phyloP scores from a whole-genome alignment of 2,797 vertebrate genomes.

The Peromyscus eremicus region DNA sequence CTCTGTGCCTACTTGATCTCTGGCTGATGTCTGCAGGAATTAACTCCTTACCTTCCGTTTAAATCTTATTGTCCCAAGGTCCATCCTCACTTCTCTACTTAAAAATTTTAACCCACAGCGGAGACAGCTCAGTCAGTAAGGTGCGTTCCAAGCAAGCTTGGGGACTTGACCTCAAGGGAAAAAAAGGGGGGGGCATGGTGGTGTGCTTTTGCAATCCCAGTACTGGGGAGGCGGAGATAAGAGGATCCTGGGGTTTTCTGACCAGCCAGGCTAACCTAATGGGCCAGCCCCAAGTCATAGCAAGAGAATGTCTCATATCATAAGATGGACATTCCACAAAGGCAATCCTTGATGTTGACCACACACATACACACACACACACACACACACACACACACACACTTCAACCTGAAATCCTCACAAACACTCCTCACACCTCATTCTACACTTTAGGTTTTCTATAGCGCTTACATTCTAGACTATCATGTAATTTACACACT shows the following conservation, averaged over 20 bases:
- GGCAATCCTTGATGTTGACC: not conserved
- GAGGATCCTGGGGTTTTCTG: not conserved
- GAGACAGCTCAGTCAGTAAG: not conserved
- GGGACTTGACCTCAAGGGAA: not conserved
- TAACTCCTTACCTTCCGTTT: not conserved
- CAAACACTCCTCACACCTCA: not conserved
- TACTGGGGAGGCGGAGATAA: not conserved
- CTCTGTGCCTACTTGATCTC: not conserved
- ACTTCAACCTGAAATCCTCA: too few relatives aligned
- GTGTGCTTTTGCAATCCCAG: not conserved
- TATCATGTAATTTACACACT: not conserved
- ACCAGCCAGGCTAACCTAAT: not conserved
- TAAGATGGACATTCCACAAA: not conserved
- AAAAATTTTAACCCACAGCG: not conserved
- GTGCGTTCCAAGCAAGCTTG: not conserved
- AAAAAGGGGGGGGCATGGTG: not conserved
- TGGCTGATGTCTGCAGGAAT: not conserved
- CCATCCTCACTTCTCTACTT: not conserved
- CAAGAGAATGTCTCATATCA: not conserved
- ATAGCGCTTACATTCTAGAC: not conserved
- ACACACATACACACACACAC: not conserved
- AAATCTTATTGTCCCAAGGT: not conserved
- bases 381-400: not conserved
- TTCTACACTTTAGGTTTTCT: not conserved
- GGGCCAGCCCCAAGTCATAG: too few relatives aligned